phyloP scores from a whole-genome alignment of 30 jellyfish, hydroid and myxozoan genomes.

The Turritopsis rubra region DNA sequence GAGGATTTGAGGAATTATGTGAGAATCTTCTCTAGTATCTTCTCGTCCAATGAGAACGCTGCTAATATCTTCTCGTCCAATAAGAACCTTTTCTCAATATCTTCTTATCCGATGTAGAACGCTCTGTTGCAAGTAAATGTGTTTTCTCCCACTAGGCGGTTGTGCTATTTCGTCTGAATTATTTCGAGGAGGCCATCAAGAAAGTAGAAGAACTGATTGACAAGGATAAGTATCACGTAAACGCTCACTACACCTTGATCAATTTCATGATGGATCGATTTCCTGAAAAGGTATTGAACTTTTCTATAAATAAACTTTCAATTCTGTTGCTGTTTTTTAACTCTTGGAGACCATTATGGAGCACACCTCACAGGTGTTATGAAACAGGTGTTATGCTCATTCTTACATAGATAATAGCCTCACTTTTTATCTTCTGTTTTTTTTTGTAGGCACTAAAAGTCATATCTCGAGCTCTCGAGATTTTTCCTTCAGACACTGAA shows the following conservation, averaged over 20 bases:
- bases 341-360: not conserved
- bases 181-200: conserved; percentile 42
- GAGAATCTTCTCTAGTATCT: conserved; percentile 4
- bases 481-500: conserved; percentile 12
- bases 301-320: not conserved
- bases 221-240: not conserved
- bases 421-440: not conserved
- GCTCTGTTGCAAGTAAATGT: not conserved
- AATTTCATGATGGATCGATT: conserved; percentile 16
- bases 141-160: conserved; percentile 36
- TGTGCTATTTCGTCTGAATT: conserved; percentile 54
- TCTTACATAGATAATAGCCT: not conserved
- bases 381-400: too few species aligned
- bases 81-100: conserved; percentile 18
- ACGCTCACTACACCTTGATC: conserved; percentile 23
- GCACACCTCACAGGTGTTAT: not conserved
- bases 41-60: not conserved
- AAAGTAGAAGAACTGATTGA: conserved; percentile 21
- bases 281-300: conserved; percentile 3
- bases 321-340: not conserved
- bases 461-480: conserved; percentile 1
- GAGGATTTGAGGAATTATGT: conserved; percentile 57
- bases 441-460: not conserved
- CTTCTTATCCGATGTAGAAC: not conserved
- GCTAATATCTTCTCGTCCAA: too few species aligned